Evolutionary conservation across 1,140 invertebrate species (phyloP).

Genomic region (Myzus persicae): DNA sequence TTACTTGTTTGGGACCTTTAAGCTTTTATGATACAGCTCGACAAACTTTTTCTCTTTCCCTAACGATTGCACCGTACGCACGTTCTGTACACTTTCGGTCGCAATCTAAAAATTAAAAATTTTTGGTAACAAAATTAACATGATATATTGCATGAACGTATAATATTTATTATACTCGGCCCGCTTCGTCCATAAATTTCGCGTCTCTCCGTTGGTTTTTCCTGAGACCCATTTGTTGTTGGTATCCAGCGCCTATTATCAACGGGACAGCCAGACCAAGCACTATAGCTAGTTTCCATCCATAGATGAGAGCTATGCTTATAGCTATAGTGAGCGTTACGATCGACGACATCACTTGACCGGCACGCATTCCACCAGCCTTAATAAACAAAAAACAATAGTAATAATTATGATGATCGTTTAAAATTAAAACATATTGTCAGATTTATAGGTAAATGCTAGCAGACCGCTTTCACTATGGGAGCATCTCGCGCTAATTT

Average conservation of each 20-base stretch:
- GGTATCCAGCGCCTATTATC: constrained; percentile 70
- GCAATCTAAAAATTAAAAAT: constrained; percentile 69
- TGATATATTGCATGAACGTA: background rate
- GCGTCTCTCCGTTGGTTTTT: constrained; percentile 66
- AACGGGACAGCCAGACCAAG: constrained; percentile 75
- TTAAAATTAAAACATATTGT: background rate
- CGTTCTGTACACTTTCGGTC: constrained; percentile 80
- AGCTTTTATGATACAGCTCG: constrained; percentile 69
- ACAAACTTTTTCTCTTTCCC: constrained; percentile 75
- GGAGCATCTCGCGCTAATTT: constrained; percentile 78
- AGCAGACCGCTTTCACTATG: constrained; percentile 76
- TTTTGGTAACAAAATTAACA: background rate
- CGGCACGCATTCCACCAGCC: constrained; percentile 78
- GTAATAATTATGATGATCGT: background rate
- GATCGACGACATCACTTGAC: constrained; percentile 73
- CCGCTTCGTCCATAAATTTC: constrained; percentile 66
- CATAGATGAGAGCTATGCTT: constrained; percentile 72
- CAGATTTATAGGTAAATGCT: background rate
- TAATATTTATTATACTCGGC: constrained; percentile 64
- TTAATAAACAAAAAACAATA: constrained; percentile 61
- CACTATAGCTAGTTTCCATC: constrained; percentile 78
- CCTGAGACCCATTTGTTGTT: constrained; percentile 72
- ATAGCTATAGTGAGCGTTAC: constrained; percentile 72
- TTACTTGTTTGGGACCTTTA: constrained; percentile 68
- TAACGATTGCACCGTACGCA: constrained; percentile 79